Evolutionary conservation across 2,888 invertebrate genomes (phyloP).

Genomic region (Synanthedon tipuliformis): DNA sequence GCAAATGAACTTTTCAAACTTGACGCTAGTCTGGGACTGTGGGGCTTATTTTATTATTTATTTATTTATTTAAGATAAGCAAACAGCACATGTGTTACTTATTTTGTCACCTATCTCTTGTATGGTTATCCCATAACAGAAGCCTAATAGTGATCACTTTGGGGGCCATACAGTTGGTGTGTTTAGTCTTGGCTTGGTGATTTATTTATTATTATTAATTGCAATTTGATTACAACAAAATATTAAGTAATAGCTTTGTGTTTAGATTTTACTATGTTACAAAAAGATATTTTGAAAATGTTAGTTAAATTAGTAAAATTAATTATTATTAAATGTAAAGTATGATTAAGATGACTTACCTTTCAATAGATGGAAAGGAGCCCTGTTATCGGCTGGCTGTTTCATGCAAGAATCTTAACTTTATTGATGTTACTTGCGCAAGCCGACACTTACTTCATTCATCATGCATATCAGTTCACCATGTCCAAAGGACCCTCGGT

Average conservation of each 20-base stretch:
- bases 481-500: slow-evolving; percentile 94
- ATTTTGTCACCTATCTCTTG: too few species aligned
- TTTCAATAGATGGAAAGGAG: slow-evolving; percentile 94
- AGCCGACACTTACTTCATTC: slow-evolving; percentile 89
- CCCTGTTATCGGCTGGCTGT: slow-evolving; percentile 94
- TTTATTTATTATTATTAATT: neutral
- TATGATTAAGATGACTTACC: neutral
- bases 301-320: too few species aligned
- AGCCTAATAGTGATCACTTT: too few species aligned
- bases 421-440: slow-evolving; percentile 84
- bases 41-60: neutral
- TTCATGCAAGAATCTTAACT: slow-evolving; percentile 91
- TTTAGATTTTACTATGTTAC: neutral
- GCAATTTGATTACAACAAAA: neutral
- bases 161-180: too few species aligned
- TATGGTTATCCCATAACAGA: too few species aligned
- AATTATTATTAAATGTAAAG: too few species aligned
- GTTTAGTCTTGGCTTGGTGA: too few species aligned
- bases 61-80: too few species aligned
- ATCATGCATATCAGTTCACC: slow-evolving; percentile 94
- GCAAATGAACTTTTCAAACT: too few species aligned
- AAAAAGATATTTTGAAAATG: too few species aligned
- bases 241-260: neutral
- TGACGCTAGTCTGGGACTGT: neutral
- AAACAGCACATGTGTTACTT: too few species aligned